These are phyloP conservation scores for Papilio gigon DNA, from an alignment of 2,888 invertebrate species.

Conservation along the genomic window DNA sequence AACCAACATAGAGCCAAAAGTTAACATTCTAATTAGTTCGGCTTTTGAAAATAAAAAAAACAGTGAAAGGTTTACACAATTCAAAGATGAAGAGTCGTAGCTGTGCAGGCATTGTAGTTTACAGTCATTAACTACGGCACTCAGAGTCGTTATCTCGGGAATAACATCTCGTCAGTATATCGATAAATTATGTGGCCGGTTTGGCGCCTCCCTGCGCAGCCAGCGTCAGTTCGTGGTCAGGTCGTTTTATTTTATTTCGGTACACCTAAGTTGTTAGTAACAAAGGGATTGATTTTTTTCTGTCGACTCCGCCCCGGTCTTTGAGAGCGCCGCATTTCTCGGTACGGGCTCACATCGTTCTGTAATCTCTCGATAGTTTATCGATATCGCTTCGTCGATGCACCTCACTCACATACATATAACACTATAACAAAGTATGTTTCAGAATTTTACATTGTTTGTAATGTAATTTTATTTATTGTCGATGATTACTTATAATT, in stretches of 20 bases:
- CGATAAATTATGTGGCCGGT: slow-evolving; percentile 58
- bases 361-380: slow-evolving; percentile 65
- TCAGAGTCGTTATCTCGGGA: slow-evolving; percentile 32
- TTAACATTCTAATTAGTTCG: slow-evolving; percentile 5
- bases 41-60: not conserved
- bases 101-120: slow-evolving; percentile 25
- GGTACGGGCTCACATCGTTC: slow-evolving; percentile 70
- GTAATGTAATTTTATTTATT: not conserved
- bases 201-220: slow-evolving; percentile 60
- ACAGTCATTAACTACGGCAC: slow-evolving; percentile 24
- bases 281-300: slow-evolving; percentile 77
- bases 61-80: not conserved
- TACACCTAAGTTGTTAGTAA: slow-evolving; percentile 80
- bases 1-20: not conserved
- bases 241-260: slow-evolving; percentile 72
- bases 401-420: slow-evolving; percentile 20
- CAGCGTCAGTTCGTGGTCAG: slow-evolving; percentile 62
- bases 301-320: slow-evolving; percentile 68
- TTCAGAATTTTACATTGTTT: slow-evolving; percentile 1
- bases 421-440: slow-evolving; percentile 5
- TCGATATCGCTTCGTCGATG: slow-evolving; percentile 50
- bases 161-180: slow-evolving; percentile 49
- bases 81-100: not conserved
- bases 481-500: slow-evolving; percentile 5
- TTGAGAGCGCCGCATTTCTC: slow-evolving; percentile 74